phyloP scores from a whole-genome alignment of 2,888 invertebrate species.

The Aphidoletes aphidimyza region DNA sequence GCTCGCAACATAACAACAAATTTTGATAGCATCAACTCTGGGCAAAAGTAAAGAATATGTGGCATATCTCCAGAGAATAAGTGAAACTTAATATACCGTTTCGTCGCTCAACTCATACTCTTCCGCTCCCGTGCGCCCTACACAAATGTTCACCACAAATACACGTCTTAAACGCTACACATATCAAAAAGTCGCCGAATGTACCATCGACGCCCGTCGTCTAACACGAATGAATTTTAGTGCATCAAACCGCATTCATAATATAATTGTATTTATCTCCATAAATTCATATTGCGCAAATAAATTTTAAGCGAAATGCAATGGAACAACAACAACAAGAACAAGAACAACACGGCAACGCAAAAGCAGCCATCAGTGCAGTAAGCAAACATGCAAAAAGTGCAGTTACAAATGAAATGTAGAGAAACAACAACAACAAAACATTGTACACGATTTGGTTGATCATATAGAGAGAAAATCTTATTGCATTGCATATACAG shows the following conservation, averaged over 20 bases:
- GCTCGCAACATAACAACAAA: no score
- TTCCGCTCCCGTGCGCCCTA: no score
- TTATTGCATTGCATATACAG: not conserved
- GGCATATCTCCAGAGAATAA: conserved; percentile 51
- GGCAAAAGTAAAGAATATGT: conserved; percentile 8
- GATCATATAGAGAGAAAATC: conserved; percentile 4
- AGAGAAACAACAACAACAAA: no score
- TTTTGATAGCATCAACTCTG: conserved; percentile 14
- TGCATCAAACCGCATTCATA: conserved; percentile 42
- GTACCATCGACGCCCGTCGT: not conserved
- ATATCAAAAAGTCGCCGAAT: no score
- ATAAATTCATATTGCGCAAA: conserved; percentile 44
- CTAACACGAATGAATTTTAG: conserved; percentile 15
- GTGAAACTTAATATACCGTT: conserved; percentile 49
- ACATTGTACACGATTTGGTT: not conserved
- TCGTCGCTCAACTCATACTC: not conserved
- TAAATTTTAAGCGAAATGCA: not conserved
- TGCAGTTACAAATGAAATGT: conserved; percentile 36
- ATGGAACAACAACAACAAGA: not conserved
- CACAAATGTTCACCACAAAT: no score
- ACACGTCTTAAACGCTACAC: no score
- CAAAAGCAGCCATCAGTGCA: not conserved
- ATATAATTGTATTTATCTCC: conserved; percentile 15
- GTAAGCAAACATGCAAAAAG: not conserved
- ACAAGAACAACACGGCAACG: not conserved